These are phyloP conservation scores for Acanthis flammea DNA, from an alignment of 2,797 vertebrate genomes.

Conservation along the genomic window DNA sequence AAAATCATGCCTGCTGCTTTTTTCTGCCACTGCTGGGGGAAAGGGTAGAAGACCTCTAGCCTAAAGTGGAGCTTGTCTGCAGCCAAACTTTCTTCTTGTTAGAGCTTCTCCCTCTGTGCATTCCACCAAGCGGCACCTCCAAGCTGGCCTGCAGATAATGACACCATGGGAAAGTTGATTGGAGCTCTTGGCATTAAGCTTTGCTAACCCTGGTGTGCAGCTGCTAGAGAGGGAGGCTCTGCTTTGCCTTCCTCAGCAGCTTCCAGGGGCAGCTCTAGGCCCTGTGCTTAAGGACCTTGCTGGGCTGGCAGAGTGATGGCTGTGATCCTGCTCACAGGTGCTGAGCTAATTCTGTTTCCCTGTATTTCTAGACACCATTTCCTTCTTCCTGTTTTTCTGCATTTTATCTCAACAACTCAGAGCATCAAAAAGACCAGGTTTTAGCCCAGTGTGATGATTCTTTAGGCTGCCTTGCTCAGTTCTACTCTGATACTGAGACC, in stretches of 20 bases:
- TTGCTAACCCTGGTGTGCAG: background rate
- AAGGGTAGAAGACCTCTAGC: background rate
- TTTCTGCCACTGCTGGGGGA: background rate
- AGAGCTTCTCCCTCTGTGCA: background rate
- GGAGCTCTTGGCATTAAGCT: background rate
- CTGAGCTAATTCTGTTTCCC: background rate
- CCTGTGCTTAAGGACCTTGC: fast-evolving
- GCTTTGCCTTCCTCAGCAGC: background rate
- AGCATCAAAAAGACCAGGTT: background rate
- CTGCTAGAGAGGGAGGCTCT: background rate
- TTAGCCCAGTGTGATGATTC: background rate
- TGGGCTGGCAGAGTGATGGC: fast-evolving
- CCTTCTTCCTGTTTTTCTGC: background rate
- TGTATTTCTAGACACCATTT: background rate
- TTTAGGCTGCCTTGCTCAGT: background rate
- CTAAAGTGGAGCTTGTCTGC: background rate
- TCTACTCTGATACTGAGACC: background rate
- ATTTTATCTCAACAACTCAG: fast-evolving
- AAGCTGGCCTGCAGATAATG: background rate
- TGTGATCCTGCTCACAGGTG: background rate
- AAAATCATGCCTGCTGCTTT: background rate
- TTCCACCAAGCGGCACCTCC: background rate
- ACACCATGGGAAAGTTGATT: background rate
- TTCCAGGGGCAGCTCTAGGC: background rate
- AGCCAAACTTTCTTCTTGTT: background rate